phyloP scores from a whole-genome alignment of 2,888 invertebrate species.

The Polyommatus iphigenia region DNA sequence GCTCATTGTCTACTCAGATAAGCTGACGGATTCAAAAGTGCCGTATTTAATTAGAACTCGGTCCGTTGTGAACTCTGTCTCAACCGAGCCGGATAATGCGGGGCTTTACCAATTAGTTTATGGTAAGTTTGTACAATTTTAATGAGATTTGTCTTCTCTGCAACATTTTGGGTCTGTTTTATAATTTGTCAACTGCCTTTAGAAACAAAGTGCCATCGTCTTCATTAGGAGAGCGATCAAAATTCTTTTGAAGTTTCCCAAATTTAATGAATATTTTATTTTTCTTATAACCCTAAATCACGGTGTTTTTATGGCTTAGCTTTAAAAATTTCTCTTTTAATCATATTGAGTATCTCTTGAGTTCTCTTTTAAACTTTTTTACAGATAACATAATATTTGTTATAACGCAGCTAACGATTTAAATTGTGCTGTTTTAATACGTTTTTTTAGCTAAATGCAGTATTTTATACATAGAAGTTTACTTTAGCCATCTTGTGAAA shows the following conservation, averaged over 20 bases:
- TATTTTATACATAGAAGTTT: background rate
- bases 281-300: slow-evolving; percentile 25
- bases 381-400: background rate
- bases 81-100: slow-evolving; percentile 52
- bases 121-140: slow-evolving; percentile 66
- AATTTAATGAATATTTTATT: slow-evolving; percentile 36
- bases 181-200: slow-evolving; percentile 35
- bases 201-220: slow-evolving; percentile 36
- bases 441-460: background rate
- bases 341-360: slow-evolving; percentile 3
- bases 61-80: slow-evolving; percentile 56
- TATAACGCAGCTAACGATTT: background rate
- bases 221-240: slow-evolving; percentile 24
- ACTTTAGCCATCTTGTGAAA: no score
- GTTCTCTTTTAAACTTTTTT: background rate
- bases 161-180: slow-evolving; percentile 42
- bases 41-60: slow-evolving; percentile 64
- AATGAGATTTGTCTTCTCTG: slow-evolving; percentile 55
- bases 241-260: slow-evolving; percentile 23
- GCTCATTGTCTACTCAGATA: slow-evolving; percentile 50
- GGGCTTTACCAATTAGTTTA: slow-evolving; percentile 64
- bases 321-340: slow-evolving; percentile 11
- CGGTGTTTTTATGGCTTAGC: slow-evolving; percentile 18
- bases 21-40: slow-evolving; percentile 55
- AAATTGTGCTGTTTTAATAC: background rate